Percentiles rank a stretch among this genome's conserved stretches.
phyloP scores from a whole-genome alignment of 2,113 vertebrate genomes.

The Rafetus swinhoei region DNA sequence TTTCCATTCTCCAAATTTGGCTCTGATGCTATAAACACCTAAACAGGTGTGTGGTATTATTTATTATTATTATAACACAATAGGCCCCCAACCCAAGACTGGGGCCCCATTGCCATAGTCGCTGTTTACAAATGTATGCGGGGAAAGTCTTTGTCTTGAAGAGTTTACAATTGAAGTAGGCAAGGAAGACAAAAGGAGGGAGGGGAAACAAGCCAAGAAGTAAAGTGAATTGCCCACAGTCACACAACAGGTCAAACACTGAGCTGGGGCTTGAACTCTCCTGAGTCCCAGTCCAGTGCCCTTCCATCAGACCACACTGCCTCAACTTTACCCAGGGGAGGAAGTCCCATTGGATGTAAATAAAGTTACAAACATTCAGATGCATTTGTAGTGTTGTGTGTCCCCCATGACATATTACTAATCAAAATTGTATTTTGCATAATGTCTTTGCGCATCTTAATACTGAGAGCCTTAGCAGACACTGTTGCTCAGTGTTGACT shows the following conservation, averaged over 20 bases:
- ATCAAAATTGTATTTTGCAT: background rate
- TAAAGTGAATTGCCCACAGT: background rate
- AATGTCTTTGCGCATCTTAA: background rate
- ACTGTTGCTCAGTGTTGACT: background rate
- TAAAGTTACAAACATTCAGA: background rate
- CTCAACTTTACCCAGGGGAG: background rate
- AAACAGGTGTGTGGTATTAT: background rate
- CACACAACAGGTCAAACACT: background rate
- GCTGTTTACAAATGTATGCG: background rate
- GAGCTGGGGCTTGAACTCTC: background rate
- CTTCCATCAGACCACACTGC: background rate
- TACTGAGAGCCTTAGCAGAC: background rate
- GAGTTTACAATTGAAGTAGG: background rate
- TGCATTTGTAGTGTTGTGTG: background rate
- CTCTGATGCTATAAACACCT: background rate
- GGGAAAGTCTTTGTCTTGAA: background rate
- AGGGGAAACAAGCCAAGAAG: background rate
- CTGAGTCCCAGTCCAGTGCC: background rate
- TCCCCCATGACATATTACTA: background rate
- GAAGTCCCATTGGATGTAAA: background rate
- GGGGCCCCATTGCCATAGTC: background rate
- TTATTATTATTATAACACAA: background rate
- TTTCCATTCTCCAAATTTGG: background rate
- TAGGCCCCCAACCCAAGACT: background rate
- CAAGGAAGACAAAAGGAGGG: background rate